These are phyloP conservation scores for Paragorgia papillata DNA, from an alignment of 92 coral and sea anemone species.

Conservation along the genomic window DNA sequence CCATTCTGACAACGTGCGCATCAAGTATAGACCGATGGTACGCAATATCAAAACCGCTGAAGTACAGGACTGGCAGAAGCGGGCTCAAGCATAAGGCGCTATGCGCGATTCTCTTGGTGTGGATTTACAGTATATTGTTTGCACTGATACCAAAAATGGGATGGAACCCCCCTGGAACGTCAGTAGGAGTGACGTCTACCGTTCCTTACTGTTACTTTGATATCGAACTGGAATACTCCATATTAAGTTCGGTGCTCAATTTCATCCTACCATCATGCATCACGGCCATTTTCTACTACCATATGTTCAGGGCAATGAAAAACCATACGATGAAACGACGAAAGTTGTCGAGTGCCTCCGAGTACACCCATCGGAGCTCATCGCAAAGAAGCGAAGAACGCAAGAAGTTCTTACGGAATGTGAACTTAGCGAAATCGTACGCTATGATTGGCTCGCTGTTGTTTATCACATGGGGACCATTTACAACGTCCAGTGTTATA, in stretches of 20 bases:
- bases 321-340: conserved; percentile 22
- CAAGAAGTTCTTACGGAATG: conserved; percentile 14
- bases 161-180: conserved; percentile 67
- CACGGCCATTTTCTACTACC: conserved; percentile 72
- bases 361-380: background rate
- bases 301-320: conserved; percentile 60
- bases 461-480: conserved; percentile 34
- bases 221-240: conserved; percentile 67
- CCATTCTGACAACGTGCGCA: conserved; percentile 83
- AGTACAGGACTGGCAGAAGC: conserved; percentile 72
- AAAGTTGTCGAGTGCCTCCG: conserved; percentile 23
- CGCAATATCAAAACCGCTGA: conserved; percentile 80
- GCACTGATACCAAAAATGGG: conserved; percentile 87
- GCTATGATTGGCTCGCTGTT: conserved; percentile 39
- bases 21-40: conserved; percentile 93
- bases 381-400: conserved; percentile 7
- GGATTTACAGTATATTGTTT: conserved; percentile 79
- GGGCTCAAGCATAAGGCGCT: conserved; percentile 80
- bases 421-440: conserved; percentile 13
- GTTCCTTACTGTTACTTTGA: conserved; percentile 61
- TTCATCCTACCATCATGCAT: conserved; percentile 76
- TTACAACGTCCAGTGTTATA: conserved; percentile 9
- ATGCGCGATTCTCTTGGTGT: conserved; percentile 61
- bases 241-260: conserved; percentile 81
- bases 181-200: background rate